Conservation (phyloP, 2,797 vertebrate genomes). For the Mormyrops attenuatus region DNA sequence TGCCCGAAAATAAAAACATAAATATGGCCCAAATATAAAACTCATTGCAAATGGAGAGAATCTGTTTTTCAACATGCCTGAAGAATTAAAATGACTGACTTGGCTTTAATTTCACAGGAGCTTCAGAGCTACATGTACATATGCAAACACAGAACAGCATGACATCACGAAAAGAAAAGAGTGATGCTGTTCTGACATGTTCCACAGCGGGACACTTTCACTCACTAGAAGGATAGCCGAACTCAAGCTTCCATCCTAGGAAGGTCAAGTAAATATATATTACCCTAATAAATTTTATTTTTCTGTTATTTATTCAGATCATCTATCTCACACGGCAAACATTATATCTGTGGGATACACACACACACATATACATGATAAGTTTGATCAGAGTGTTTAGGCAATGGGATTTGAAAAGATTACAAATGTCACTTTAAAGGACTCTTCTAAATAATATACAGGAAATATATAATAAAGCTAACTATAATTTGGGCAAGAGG, state of each 20-base stretch:
- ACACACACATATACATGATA: background rate
- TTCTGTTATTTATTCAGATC: background rate
- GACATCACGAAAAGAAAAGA: background rate
- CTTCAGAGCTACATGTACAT: background rate
- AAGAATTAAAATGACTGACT: background rate
- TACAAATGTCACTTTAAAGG: background rate
- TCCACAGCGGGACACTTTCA: background rate
- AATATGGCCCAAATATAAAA: constrained; percentile 2
- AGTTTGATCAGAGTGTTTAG: background rate
- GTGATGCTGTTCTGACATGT: background rate
- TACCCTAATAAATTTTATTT: background rate
- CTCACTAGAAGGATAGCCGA: background rate
- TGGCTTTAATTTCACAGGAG: background rate
- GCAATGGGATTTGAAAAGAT: background rate
- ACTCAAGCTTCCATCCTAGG: background rate
- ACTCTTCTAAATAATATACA: background rate
- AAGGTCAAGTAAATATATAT: background rate
- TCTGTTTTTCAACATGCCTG: background rate
- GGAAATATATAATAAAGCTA: background rate
- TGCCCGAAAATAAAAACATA: background rate
- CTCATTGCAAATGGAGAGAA: background rate
- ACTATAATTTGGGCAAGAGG: background rate
- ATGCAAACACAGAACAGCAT: background rate
- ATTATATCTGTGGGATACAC: background rate
- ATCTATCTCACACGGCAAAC: background rate